Evolutionary conservation across 2,797 vertebrate genomes (phyloP).

Genomic region (Otolemur crassicaudatus): DNA sequence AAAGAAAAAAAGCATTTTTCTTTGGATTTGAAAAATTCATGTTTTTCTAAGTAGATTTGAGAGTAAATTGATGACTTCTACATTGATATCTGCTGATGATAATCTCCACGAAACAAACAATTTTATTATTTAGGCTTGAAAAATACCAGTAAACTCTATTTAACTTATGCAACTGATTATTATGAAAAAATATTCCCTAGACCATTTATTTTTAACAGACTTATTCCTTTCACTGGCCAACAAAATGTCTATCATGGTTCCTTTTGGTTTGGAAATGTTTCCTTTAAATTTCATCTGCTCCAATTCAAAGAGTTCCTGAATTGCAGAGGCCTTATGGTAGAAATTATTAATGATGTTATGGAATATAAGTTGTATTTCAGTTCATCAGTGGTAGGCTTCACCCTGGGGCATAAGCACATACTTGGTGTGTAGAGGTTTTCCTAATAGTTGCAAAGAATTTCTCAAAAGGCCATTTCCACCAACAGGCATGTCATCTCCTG

Average conservation of each 20-base stretch:
- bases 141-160: slow-evolving; percentile 76
- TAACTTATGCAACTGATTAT: slow-evolving; percentile 73
- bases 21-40: slow-evolving; percentile 43
- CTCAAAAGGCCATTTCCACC: slow-evolving; percentile 37
- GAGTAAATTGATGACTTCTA: slow-evolving; percentile 80
- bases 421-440: background rate
- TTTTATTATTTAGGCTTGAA: slow-evolving; percentile 81
- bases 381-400: background rate
- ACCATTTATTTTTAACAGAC: slow-evolving; percentile 69
- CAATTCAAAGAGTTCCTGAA: slow-evolving; percentile 56
- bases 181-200: slow-evolving; percentile 57
- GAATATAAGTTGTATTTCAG: background rate
- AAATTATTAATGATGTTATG: slow-evolving; percentile 2
- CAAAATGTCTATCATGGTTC: slow-evolving; percentile 61
- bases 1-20: slow-evolving; percentile 83
- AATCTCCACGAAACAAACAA: slow-evolving; percentile 70
- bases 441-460: background rate
- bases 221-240: slow-evolving; percentile 59
- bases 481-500: background rate
- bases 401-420: background rate
- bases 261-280: slow-evolving; percentile 73
- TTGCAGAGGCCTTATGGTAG: background rate
- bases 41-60: slow-evolving; percentile 79
- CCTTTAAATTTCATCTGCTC: slow-evolving; percentile 47
- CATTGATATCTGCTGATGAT: slow-evolving; percentile 66